phyloP scores from a whole-genome alignment of 2,113 vertebrate genomes.

The Tylochromis polylepis region DNA sequence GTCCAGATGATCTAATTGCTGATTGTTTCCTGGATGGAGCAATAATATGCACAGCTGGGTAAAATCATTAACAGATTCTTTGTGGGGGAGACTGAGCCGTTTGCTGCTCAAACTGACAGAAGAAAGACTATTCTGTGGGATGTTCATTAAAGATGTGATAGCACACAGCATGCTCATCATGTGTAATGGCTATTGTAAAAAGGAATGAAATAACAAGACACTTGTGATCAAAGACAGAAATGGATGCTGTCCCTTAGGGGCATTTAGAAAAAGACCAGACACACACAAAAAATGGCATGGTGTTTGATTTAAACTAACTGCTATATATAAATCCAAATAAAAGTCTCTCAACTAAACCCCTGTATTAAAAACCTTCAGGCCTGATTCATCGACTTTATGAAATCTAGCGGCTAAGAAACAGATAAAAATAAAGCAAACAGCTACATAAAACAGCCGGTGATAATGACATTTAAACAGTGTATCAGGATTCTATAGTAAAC shows the following conservation, averaged over 20 bases:
- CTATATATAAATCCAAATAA: background rate
- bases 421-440: background rate
- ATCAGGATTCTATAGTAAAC: background rate
- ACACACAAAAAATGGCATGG: background rate
- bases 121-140: slow-evolving; percentile 3
- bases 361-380: background rate
- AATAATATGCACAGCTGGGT: slow-evolving; percentile 39
- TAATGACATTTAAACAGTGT: background rate
- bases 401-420: background rate
- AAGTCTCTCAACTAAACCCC: background rate
- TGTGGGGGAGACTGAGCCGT: background rate
- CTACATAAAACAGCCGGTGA: background rate
- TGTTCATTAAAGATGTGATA: slow-evolving; percentile 36
- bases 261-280: background rate
- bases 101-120: slow-evolving; percentile 5
- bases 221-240: background rate
- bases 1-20: slow-evolving; percentile 6
- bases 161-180: background rate
- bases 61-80: slow-evolving; percentile 33
- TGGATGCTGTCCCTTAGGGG: background rate
- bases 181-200: slow-evolving; percentile 13
- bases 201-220: slow-evolving; percentile 2
- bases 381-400: background rate
- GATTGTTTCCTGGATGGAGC: slow-evolving; percentile 20
- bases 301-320: background rate